Percentiles rank a stretch among this genome's conserved stretches.
Conservation (phyloP, 2,888 invertebrate genomes). For the Eristalis pertinax region DNA sequence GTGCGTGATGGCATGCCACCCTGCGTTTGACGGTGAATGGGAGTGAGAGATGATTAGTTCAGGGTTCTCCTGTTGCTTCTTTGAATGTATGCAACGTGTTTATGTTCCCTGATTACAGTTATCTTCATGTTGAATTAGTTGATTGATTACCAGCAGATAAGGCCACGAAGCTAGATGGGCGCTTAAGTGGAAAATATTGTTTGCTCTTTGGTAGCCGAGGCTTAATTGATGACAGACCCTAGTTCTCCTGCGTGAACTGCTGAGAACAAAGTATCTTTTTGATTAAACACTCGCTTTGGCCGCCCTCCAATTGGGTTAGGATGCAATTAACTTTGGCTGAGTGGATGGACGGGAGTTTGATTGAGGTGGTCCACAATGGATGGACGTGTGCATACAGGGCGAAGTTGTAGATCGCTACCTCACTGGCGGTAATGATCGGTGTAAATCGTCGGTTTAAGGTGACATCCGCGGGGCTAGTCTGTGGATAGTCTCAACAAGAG, state of each 20-base stretch:
- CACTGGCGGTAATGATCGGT: too few relatives aligned
- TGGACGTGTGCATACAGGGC: too few relatives aligned
- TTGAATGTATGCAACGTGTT: constrained; percentile 15
- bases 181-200: constrained; percentile 67
- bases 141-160: constrained; percentile 60
- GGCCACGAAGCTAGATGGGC: constrained; percentile 49
- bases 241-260: background rate
- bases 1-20: constrained; percentile 61
- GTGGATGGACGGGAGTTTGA: too few relatives aligned
- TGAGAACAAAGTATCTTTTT: background rate
- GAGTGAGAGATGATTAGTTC: constrained; percentile 37
- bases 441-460: too few relatives aligned
- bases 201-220: constrained; percentile 19
- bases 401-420: too few relatives aligned
- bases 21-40: constrained; percentile 1
- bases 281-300: too few relatives aligned
- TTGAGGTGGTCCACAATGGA: too few relatives aligned
- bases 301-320: too few relatives aligned
- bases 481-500: too few relatives aligned
- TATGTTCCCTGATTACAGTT: constrained; percentile 66
- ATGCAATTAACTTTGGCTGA: too few relatives aligned
- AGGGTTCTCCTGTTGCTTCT: background rate
- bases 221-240: constrained; percentile 28
- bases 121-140: constrained; percentile 60
- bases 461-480: too few relatives aligned